A percentile compares a stretch with the other conserved stretches of the same genome.
Evolutionary conservation across 1,140 invertebrate genomes (phyloP).

Genomic region (Tetragonula clypearis): DNA sequence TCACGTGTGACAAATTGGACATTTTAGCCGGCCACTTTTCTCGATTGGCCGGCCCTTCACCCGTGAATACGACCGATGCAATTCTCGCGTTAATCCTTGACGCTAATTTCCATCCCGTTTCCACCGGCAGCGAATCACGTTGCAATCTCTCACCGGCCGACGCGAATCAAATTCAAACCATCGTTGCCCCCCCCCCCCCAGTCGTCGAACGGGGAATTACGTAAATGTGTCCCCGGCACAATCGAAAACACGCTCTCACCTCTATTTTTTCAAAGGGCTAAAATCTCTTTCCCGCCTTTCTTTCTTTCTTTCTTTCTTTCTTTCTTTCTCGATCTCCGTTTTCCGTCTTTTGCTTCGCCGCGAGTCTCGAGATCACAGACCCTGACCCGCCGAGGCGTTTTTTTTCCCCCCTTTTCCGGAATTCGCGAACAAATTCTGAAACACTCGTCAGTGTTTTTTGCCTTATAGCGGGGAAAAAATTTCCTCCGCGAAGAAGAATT

Average conservation of each 20-base stretch:
- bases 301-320: neutral
- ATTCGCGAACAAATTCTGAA: too few relatives aligned
- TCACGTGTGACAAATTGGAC: slow-evolving; percentile 29
- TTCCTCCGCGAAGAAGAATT: neutral
- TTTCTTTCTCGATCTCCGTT: neutral
- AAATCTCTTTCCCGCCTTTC: neutral
- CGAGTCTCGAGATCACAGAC: too few relatives aligned
- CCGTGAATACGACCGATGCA: neutral
- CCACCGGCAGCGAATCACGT: neutral
- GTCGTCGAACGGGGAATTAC: slow-evolving; percentile 33
- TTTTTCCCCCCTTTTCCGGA: too few relatives aligned
- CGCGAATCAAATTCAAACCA: slow-evolving; percentile 41
- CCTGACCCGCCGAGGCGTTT: too few relatives aligned
- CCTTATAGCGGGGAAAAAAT: neutral
- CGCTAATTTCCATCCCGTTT: slow-evolving; percentile 28
- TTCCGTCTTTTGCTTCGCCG: neutral
- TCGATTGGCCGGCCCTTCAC: slow-evolving; percentile 7
- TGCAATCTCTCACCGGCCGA: slow-evolving; percentile 11
- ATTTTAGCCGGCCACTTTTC: slow-evolving; percentile 36
- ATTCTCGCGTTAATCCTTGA: slow-evolving; percentile 42
- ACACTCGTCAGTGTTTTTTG: too few relatives aligned
- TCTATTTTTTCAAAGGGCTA: slow-evolving; percentile 28
- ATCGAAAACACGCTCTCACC: slow-evolving; percentile 1
- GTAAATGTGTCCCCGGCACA: slow-evolving; percentile 35
- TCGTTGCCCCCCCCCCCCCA: neutral